A percentile compares a stretch with the other conserved stretches of the same genome.
These are phyloP conservation scores for Epistrophella euchroma DNA, from an alignment of 2,888 invertebrate genomes.

Conservation along the genomic window DNA sequence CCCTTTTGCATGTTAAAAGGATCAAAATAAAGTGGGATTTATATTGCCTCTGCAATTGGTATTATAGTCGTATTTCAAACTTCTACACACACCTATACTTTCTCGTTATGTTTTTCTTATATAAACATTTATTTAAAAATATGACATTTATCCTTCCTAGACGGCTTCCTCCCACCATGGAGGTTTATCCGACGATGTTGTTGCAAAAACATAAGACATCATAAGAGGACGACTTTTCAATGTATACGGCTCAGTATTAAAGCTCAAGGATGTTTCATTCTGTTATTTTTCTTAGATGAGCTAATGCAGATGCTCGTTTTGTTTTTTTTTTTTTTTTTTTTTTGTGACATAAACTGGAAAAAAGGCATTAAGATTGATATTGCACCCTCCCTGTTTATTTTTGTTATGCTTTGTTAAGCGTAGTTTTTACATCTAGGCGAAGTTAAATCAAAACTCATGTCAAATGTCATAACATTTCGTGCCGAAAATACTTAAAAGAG, in stretches of 20 bases:
- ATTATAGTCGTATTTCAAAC: slow-evolving; percentile 13
- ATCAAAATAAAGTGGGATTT: slow-evolving; percentile 57
- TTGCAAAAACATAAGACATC: slow-evolving; percentile 1
- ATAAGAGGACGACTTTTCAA: not conserved
- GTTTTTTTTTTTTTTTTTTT: not conserved
- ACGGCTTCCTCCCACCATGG: not conserved
- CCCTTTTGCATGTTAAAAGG: slow-evolving; percentile 45
- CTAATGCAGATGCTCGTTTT: slow-evolving; percentile 34
- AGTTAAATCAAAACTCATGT: too few species aligned
- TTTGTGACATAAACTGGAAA: not conserved
- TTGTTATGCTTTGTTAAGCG: too few species aligned
- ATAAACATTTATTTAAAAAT: slow-evolving; percentile 25
- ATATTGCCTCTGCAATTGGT: slow-evolving; percentile 33
- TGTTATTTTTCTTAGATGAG: slow-evolving; percentile 51
- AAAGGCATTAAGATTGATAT: slow-evolving; percentile 1
- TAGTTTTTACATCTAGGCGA: too few species aligned
- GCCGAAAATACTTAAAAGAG: too few species aligned
- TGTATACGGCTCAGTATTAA: slow-evolving; percentile 2
- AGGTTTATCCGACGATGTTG: not conserved
- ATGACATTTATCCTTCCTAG: slow-evolving; percentile 45
- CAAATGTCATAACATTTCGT: too few species aligned
- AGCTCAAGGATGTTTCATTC: slow-evolving; percentile 49
- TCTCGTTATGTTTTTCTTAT: slow-evolving; percentile 14
- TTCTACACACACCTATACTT: not conserved
- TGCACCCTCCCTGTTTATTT: not conserved